Conservation (phyloP, 64 coral and sea anemone species). For the Platygyra sinensis region DNA sequence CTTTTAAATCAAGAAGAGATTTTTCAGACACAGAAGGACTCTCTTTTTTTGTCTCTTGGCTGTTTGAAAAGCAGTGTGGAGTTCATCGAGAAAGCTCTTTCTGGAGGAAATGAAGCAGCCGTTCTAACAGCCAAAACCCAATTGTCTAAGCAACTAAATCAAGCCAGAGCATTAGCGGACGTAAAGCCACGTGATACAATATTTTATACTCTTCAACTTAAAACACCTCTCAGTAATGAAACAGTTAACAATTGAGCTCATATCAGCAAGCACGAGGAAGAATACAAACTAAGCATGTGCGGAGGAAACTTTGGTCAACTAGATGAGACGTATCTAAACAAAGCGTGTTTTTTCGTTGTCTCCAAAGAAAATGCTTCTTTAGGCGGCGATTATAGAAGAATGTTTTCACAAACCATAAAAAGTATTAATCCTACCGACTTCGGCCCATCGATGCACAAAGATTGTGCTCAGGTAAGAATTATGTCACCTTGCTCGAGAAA, state of each 20-base stretch:
- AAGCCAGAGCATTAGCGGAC: background rate
- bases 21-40: background rate
- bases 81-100: background rate
- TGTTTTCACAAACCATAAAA: background rate
- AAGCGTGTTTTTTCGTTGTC: background rate
- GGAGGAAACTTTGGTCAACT: conserved; percentile 6
- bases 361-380: background rate
- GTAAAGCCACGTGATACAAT: background rate
- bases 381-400: background rate
- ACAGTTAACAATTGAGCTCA: background rate
- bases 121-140: background rate
- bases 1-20: background rate
- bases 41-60: background rate
- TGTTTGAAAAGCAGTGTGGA: conserved; percentile 4
- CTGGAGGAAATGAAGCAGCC: background rate
- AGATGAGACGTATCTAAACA: background rate
- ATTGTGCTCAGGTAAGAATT: background rate
- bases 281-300: background rate
- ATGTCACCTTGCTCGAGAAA: background rate
- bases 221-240: background rate
- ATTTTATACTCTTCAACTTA: background rate
- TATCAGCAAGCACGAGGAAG: background rate
- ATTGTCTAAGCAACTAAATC: background rate
- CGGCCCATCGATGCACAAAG: background rate
- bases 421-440: background rate